Evolutionary conservation across 2,113 vertebrate species (phyloP).

Genomic region (Amia ocellicauda): DNA sequence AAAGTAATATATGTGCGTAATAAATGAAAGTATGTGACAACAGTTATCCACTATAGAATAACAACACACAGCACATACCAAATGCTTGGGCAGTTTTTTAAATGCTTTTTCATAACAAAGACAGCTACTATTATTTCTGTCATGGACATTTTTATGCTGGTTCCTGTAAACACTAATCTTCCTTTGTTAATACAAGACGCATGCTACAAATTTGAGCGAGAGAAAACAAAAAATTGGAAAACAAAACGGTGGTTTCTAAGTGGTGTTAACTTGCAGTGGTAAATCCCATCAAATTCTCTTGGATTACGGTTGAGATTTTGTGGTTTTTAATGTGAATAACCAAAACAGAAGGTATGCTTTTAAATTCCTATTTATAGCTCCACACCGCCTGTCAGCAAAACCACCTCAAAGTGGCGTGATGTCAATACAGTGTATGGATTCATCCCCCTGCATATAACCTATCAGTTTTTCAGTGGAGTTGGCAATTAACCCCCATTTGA

Average conservation of each 20-base stretch:
- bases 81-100: too few relatives aligned
- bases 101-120: too few relatives aligned
- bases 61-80: too few relatives aligned
- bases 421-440: too few relatives aligned
- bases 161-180: background rate
- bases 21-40: too few relatives aligned
- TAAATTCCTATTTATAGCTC: background rate
- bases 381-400: background rate
- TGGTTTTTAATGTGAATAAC: constrained; percentile 4
- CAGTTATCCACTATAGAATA: too few relatives aligned
- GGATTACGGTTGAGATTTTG: background rate
- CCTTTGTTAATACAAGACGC: background rate
- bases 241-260: background rate
- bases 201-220: background rate
- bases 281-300: background rate
- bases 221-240: background rate
- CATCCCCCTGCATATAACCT: too few relatives aligned
- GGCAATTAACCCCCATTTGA: too few relatives aligned
- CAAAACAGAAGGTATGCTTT: background rate
- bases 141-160: too few relatives aligned
- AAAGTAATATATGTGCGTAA: too few relatives aligned
- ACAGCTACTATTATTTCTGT: too few relatives aligned
- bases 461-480: too few relatives aligned
- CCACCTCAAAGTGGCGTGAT: background rate
- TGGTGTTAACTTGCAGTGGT: background rate